Conservation (phyloP, 2,113 vertebrate species). For the Dicaeum eximium region DNA sequence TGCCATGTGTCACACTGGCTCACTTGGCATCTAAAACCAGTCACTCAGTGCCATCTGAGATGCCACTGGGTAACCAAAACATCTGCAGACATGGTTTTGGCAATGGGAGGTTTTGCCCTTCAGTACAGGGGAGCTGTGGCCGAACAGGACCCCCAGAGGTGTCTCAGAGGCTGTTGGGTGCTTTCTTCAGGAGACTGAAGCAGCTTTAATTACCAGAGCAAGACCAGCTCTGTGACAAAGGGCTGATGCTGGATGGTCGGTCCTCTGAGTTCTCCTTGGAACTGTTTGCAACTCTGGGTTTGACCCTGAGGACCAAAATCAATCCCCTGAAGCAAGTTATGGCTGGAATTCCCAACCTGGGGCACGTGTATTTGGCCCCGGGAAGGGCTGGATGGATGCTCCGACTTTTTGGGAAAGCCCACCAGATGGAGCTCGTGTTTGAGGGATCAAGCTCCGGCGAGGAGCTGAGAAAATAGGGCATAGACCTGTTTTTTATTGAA, state of each 20-base stretch:
- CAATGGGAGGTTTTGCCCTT: not conserved
- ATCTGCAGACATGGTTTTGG: not conserved
- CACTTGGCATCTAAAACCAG: not conserved
- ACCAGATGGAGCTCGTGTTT: slow-evolving; percentile 75
- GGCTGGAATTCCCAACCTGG: not conserved
- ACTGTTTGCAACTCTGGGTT: not conserved
- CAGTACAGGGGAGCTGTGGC: not conserved
- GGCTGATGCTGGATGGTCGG: accelerated
- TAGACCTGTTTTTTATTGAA: not conserved
- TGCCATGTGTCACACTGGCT: not conserved
- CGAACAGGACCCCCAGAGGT: not conserved
- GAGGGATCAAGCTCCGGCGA: not conserved
- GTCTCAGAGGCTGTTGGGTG: not conserved
- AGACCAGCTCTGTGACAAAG: not conserved
- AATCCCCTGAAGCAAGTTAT: no score
- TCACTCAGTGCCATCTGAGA: not conserved
- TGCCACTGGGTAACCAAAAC: not conserved
- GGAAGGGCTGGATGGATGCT: not conserved
- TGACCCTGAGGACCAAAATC: not conserved
- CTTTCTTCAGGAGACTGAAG: not conserved
- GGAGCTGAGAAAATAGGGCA: not conserved
- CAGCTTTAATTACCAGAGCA: not conserved
- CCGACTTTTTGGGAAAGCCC: not conserved
- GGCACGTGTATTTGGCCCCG: not conserved
- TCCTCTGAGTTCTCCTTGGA: not conserved